These are phyloP conservation scores for Tachina grossa DNA, from an alignment of 2,888 invertebrate genomes.

Conservation along the genomic window DNA sequence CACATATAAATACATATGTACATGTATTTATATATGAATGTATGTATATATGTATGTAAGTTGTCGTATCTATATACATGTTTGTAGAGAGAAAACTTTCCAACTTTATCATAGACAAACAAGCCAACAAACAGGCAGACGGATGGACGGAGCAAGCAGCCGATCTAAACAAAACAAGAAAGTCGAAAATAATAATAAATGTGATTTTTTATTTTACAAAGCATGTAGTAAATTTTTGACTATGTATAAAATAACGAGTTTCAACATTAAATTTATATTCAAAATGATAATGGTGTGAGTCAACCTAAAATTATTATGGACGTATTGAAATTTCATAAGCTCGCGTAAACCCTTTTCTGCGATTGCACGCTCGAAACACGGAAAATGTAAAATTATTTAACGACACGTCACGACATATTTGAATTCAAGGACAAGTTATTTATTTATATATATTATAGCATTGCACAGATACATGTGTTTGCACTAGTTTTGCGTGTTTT, in stretches of 20 bases:
- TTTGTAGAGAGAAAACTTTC: conserved; percentile 44
- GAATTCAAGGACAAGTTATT: no score
- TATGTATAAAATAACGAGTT: conserved; percentile 35
- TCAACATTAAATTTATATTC: conserved; percentile 36
- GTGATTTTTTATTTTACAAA: conserved; percentile 56
- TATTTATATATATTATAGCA: no score
- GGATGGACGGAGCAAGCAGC: conserved; percentile 37
- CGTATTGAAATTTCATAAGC: no score
- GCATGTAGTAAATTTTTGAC: conserved; percentile 48
- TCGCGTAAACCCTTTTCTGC: no score
- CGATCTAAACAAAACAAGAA: conserved; percentile 46
- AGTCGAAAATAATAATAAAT: conserved; percentile 58
- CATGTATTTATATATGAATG: no score
- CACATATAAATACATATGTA: neutral
- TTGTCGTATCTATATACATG: no score
- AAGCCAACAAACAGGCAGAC: conserved; percentile 16
- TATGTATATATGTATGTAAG: no score
- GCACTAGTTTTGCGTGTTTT: no score
- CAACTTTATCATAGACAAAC: conserved; percentile 52
- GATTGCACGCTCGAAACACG: no score
- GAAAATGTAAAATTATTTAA: no score
- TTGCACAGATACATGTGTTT: no score
- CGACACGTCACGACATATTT: no score
- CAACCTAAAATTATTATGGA: neutral
- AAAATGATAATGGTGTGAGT: conserved; percentile 28